Evolutionary conservation across 2,888 invertebrate species (phyloP).

Genomic region (Pseudoips prasinana): DNA sequence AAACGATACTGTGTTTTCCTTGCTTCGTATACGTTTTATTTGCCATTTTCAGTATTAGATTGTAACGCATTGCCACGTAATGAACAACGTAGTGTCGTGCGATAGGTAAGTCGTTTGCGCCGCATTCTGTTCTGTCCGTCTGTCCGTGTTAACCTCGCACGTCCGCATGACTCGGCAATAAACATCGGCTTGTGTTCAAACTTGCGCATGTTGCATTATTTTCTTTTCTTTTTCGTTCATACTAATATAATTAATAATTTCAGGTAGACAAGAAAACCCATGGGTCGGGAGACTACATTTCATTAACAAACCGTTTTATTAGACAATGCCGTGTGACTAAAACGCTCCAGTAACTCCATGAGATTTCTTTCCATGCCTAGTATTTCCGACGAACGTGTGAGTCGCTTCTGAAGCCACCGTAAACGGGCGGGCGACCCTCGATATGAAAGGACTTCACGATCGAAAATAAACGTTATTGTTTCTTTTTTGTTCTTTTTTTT

Average conservation of each 20-base stretch:
- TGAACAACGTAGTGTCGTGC: conserved; percentile 26
- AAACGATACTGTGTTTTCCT: conserved; percentile 50
- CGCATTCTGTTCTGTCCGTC: conserved; percentile 23
- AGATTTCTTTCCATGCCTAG: conserved; percentile 43
- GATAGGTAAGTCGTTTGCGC: conserved; percentile 58
- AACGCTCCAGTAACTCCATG: conserved; percentile 57
- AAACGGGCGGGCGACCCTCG: conserved; percentile 17
- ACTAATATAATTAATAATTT: conserved; percentile 81
- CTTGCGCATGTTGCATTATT: conserved; percentile 55
- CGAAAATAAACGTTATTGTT: conserved; percentile 70
- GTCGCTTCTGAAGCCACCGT: conserved; percentile 30
- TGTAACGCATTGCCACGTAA: conserved; percentile 28
- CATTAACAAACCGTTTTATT: conserved; percentile 65
- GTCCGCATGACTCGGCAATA: conserved; percentile 52
- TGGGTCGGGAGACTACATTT: conserved; percentile 78
- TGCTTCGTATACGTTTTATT: conserved; percentile 35
- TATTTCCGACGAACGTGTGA: conserved; percentile 32
- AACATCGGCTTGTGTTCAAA: conserved; percentile 50
- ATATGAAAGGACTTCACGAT: conserved; percentile 28
- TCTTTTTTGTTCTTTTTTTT: conserved; percentile 69
- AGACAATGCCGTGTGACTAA: conserved; percentile 62
- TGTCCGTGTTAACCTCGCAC: conserved; percentile 52
- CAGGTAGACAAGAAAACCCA: conserved; percentile 79
- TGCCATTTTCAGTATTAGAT: conserved; percentile 21
- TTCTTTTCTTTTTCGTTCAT: conserved; percentile 69